Base-by-base conservation (phyloP, 2,888 invertebrate species). In the Eubasilissa splendida region DNA sequence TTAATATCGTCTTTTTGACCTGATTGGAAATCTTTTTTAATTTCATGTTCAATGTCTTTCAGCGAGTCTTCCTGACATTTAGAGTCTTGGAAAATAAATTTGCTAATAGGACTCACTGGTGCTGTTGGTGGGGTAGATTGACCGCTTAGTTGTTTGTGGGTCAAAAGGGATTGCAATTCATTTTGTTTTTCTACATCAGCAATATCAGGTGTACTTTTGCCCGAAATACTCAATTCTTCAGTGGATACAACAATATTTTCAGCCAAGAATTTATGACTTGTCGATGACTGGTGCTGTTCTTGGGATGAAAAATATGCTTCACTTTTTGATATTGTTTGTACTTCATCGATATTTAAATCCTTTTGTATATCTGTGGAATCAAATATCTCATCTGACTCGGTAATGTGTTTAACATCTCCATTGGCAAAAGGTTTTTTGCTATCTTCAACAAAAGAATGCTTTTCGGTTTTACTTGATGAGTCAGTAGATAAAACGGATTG, bases 111-210 rank as follows among this genome's bases (percentile, higher is more conserved):
- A 86, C 94, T 94, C 0, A 93, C 93, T 42, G 94, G 94, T 9
- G 92, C 94, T 42, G 94, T 94, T 60, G 94, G 93, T 81, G 94
- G 94, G 52, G 94, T 94, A 80, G 92, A 89, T 52, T 89, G 89
- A 84, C 91, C 88, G 31, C 86, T 86, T 84, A 87, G 86, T 85
- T 87, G 86, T 85, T 86, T 86, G 79, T 87, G 85, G 74, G 85
- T 85, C 52, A 86, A 76, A 33, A 85, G 86, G 76, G 86, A 86
- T 80, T 86, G 85, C 66, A 85, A 84, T 84, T 87, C 86, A 80
- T 85, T 86, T 76, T 85, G 84, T 81, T 85, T 85, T 77, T 86
- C 86, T 11, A 86, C 84, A 63, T 86, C 86, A 9, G 86, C 86
- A 63, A 87, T 86, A 74, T 87, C 87, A 14, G 87, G 87, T 56